phyloP scores from a whole-genome alignment of 1,140 invertebrate species.

The Grapholita molesta region DNA sequence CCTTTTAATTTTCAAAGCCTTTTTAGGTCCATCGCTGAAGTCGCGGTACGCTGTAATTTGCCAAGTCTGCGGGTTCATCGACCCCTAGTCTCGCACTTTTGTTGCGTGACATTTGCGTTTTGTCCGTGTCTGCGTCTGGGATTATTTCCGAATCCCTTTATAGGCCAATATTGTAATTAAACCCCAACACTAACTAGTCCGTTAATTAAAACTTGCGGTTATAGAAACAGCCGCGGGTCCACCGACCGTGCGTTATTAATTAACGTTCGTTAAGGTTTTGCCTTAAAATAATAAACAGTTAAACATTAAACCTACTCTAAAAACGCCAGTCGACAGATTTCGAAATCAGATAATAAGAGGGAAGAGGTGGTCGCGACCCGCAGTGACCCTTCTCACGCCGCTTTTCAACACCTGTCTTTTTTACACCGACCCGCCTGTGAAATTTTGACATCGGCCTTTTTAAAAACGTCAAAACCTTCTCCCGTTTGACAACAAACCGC shows the following conservation, averaged over 20 bases:
- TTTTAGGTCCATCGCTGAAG: background rate
- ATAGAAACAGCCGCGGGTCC: background rate
- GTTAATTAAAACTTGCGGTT: constrained; percentile 11
- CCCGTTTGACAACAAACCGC: background rate
- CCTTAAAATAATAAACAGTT: background rate
- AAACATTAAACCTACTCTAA: background rate
- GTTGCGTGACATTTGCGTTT: constrained; percentile 58
- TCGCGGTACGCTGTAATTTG: constrained; percentile 10
- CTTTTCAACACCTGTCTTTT: constrained; percentile 39
- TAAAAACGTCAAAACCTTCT: constrained; percentile 39
- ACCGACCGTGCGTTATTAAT: background rate
- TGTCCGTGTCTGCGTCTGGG: constrained; percentile 42
- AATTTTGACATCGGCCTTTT: constrained; percentile 28
- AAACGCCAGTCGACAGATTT: constrained; percentile 18
- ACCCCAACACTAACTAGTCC: background rate
- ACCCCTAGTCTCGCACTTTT: constrained; percentile 42
- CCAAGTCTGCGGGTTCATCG: constrained; percentile 7
- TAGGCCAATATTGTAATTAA: constrained; percentile 6
- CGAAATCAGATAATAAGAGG: constrained; percentile 30
- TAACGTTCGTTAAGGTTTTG: background rate
- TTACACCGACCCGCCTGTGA: constrained; percentile 17
- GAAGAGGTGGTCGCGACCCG: constrained; percentile 12
- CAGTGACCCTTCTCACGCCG: constrained; percentile 36
- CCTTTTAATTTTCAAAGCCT: background rate
- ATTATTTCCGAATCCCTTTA: constrained; percentile 41